These are phyloP conservation scores for Tetragnatha montana DNA, from an alignment of 2,888 invertebrate species.

Conservation along the genomic window DNA sequence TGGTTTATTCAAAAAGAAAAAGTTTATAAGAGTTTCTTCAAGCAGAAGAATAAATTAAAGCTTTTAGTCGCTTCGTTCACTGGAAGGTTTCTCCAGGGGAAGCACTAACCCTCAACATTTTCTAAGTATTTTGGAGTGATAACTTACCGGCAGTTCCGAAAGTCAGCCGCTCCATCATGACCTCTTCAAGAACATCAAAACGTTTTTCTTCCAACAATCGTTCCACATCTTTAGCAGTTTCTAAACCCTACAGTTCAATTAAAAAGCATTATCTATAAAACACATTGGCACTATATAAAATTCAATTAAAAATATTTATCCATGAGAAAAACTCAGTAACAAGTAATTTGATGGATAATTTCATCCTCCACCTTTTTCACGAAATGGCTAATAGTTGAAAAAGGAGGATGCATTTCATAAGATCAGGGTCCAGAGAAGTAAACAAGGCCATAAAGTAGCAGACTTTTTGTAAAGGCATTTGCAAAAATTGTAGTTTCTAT, in stretches of 20 bases:
- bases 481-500: too few species aligned
- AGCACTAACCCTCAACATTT: too few species aligned
- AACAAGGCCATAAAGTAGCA: too few species aligned
- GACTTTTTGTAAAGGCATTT: too few species aligned
- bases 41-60: too few species aligned
- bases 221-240: constrained; percentile 32
- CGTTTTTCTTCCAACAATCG: constrained; percentile 13
- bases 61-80: too few species aligned
- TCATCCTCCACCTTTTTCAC: neutral
- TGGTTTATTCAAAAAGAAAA: too few species aligned
- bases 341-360: neutral
- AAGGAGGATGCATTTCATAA: neutral
- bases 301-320: neutral
- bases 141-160: constrained; percentile 63
- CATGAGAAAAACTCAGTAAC: neutral
- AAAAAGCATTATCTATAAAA: neutral
- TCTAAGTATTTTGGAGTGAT: too few species aligned
- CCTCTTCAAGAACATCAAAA: constrained; percentile 38
- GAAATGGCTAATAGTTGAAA: neutral
- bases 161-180: constrained; percentile 48
- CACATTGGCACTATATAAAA: neutral
- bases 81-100: too few species aligned
- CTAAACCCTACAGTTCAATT: constrained; percentile 17
- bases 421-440: neutral
- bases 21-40: too few species aligned